These are phyloP conservation scores for Eutrigla gurnardus DNA, from an alignment of 2,797 vertebrate species.

Conservation along the genomic window DNA sequence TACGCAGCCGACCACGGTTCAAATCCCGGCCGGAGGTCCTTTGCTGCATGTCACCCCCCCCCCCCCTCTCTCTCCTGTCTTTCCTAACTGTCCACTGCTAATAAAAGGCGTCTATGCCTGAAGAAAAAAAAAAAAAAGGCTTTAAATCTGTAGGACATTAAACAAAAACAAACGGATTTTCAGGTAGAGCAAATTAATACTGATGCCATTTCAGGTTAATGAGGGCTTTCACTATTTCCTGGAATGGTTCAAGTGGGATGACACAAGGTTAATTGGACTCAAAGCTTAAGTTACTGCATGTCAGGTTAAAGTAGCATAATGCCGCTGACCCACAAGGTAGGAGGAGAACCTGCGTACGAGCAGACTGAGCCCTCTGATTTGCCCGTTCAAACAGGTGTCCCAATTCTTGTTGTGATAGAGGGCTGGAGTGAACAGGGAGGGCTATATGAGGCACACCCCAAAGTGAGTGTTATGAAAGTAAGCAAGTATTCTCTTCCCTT, in stretches of 20 bases:
- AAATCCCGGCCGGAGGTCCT: too few relatives aligned
- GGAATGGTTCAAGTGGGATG: slow-evolving; percentile 59
- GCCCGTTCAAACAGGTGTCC: neutral
- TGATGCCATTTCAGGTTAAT: slow-evolving; percentile 72
- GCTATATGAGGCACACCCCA: too few relatives aligned
- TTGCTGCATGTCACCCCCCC: too few relatives aligned
- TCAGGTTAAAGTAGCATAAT: slow-evolving; percentile 65
- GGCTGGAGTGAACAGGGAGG: neutral
- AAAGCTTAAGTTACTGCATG: slow-evolving; percentile 71
- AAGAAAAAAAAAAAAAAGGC: neutral
- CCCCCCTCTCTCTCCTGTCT: too few relatives aligned
- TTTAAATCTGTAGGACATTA: slow-evolving; percentile 32
- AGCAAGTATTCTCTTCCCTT: neutral
- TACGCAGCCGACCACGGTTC: too few relatives aligned
- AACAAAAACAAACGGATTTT: slow-evolving; percentile 45
- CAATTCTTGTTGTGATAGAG: neutral
- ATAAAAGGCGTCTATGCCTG: too few relatives aligned
- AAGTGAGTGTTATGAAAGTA: too few relatives aligned
- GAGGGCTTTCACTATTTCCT: slow-evolving; percentile 67
- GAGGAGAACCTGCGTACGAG: slow-evolving; percentile 33
- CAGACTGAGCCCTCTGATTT: neutral
- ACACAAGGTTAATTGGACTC: slow-evolving; percentile 77
- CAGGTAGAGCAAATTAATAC: slow-evolving; percentile 35
- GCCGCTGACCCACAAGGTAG: slow-evolving; percentile 35
- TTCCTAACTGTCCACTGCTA: too few relatives aligned